Conservation (phyloP, 1,140 invertebrate species). For the Mizuhopecten yessoensis region DNA sequence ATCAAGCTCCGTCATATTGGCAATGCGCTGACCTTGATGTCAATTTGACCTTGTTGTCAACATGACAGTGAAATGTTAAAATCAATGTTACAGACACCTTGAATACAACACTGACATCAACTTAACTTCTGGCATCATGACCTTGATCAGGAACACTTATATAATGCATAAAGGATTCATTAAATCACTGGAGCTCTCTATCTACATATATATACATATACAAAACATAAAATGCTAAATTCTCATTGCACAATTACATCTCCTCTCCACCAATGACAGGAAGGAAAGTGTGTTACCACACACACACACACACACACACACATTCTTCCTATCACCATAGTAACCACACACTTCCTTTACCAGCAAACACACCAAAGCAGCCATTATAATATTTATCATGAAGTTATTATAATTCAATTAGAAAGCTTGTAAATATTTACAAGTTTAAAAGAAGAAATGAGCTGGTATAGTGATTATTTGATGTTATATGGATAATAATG, state of each 20-base stretch:
- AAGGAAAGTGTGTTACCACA: background rate
- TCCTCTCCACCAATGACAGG: background rate
- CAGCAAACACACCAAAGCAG: slow-evolving; percentile 6
- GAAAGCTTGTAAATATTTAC: background rate
- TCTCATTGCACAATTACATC: background rate
- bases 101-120: background rate
- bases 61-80: background rate
- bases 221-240: slow-evolving; percentile 28
- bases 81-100: too few species aligned
- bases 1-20: slow-evolving; percentile 26
- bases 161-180: background rate
- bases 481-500: background rate
- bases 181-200: background rate
- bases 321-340: background rate
- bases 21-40: background rate
- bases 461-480: background rate
- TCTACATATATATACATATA: slow-evolving; percentile 9
- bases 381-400: background rate
- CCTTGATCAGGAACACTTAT: background rate
- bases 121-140: background rate
- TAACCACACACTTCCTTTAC: background rate
- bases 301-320: background rate
- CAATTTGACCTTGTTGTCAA: background rate
- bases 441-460: background rate
- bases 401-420: background rate